Base-by-base conservation (phyloP, 2,888 invertebrate species). In the Glaucopsyche alexis region DNA sequence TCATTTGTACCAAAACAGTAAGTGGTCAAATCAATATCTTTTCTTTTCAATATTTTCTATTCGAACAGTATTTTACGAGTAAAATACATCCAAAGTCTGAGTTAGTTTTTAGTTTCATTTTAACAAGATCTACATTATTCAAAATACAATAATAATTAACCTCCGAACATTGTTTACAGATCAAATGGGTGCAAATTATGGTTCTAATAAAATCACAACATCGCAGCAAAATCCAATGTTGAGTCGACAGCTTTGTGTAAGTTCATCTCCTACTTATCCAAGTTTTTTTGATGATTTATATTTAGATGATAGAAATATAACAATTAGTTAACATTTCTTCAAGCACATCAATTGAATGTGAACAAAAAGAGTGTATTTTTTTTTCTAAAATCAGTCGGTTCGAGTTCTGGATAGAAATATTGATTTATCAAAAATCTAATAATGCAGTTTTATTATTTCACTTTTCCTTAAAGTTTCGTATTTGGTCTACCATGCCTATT, bases 151-250 rank as follows among this genome's bases (percentile, higher is more conserved):
- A n/a, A n/a, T 11, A 29, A 14, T 60, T 29, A 29, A 60, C 29
- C 14, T 60, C 60, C 13, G 9, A 60, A 60, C 29, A 73, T 73
- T 69, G 76, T 84, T 87, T 73, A 16, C 86, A 93, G 92, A 85
- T 88, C 91, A 90, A 88, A 89, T 92, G 86, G 88, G 89, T 81
- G 83, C 90, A 79, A 90, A 87, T 83, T 93, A 91, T 82, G 90
- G 89, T 87, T 84, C 91, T 86, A 91, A 88, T 84, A 94, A 95
- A 86, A 93, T 96, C 80, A 94, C 95, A 74, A 93, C 95, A 75
- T 96, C 96, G 82, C 96, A 96, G 87, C 95, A 97, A 87, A 97
- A 98, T 91, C 97, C 98, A 47, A 97, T 98, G 97, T 94, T 98
- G 82, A 96, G 96, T 90, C 96, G 96, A 80, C 97, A 97, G 88